Evolutionary conservation across 2,888 invertebrate genomes (phyloP), one percentile per base, ranked within the genome.

Genomic region (Ormyrus pomaceus): DNA sequence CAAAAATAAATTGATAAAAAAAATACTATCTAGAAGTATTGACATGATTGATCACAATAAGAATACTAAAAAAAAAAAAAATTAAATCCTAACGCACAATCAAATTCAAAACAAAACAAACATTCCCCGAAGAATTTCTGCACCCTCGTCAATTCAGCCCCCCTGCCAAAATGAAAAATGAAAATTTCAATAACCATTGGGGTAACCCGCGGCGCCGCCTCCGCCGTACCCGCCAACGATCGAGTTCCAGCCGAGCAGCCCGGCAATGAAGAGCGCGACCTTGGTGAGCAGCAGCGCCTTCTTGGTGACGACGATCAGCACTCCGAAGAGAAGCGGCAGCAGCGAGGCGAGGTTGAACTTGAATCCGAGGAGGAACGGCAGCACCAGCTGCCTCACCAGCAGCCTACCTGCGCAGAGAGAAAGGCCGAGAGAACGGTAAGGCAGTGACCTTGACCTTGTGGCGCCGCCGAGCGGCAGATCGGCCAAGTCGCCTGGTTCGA

Each of bases 341-440:
- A 96, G 88, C 0, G 95, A 95, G 1, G 94, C 93, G 62, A 96
- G 91, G 87, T 95, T 96, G 87, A 96, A 95, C 91, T 96, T 96
- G 84, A 96, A 93, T 7, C 96, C 96, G 10, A 96, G 92, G 0
- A 96, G 92, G 85, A 96, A 93, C 46, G 96, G 96, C 19, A 96
- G 91, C n/a, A 96, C 86, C 76, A 96, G 93, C 83, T 95, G 95
- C 83, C 94, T 93, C 72, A 96, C 93, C 82, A 96, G 87, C 48
- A 95, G 91, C 19, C 94, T 94, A 83, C 94, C 96, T 96, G 92
- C 0, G 34, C 82, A 94, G 94, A 80, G 77, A 77, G 59, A 77
- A 74, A 83, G 62, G 59, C 61, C 81, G 77, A 84, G 50, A 71
- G 71, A 70, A 6, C 68, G 34, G 34, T 70, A 51, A 73, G 61